Conservation (phyloP, 2,888 invertebrate genomes). For the Lepeophtheirus nordmannii region DNA sequence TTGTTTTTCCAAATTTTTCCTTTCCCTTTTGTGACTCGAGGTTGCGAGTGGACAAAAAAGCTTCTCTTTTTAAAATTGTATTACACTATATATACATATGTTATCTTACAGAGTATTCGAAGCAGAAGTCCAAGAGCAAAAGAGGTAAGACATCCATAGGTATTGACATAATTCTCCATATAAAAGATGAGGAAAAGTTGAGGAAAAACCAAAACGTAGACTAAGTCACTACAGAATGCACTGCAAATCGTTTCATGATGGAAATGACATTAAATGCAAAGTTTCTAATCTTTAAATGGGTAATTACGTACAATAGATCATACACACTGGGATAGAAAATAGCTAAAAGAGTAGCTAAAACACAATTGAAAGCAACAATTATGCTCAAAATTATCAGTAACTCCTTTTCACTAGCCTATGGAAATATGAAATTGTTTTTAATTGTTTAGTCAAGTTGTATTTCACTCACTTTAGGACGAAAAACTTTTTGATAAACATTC, state of each 20-base stretch:
- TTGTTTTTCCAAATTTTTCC: too few species aligned
- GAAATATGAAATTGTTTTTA: constrained; percentile 23
- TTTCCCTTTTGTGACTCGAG: neutral
- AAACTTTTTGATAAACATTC: constrained; percentile 50
- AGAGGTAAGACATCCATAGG: constrained; percentile 48
- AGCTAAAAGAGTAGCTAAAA: constrained; percentile 46
- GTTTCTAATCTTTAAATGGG: neutral
- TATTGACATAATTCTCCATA: constrained; percentile 44
- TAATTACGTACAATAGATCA: constrained; percentile 39
- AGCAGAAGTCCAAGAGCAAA: constrained; percentile 40
- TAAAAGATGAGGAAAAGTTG: constrained; percentile 52
- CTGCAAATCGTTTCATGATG: constrained; percentile 31
- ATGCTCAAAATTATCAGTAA: constrained; percentile 50
- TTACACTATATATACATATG: neutral
- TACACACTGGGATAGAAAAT: constrained; percentile 51
- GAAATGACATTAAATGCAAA: neutral
- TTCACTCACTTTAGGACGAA: constrained; percentile 45
- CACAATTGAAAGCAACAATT: constrained; percentile 46
- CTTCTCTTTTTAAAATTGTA: neutral
- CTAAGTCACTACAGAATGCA: constrained; percentile 51
- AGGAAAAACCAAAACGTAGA: constrained; percentile 55
- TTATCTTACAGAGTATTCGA: constrained; percentile 30
- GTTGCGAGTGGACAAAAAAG: neutral
- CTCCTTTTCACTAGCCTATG: constrained; percentile 50
- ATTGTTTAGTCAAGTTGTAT: neutral